Conservation (phyloP, 2,113 vertebrate genomes). For the Oostethus manadensis region DNA sequence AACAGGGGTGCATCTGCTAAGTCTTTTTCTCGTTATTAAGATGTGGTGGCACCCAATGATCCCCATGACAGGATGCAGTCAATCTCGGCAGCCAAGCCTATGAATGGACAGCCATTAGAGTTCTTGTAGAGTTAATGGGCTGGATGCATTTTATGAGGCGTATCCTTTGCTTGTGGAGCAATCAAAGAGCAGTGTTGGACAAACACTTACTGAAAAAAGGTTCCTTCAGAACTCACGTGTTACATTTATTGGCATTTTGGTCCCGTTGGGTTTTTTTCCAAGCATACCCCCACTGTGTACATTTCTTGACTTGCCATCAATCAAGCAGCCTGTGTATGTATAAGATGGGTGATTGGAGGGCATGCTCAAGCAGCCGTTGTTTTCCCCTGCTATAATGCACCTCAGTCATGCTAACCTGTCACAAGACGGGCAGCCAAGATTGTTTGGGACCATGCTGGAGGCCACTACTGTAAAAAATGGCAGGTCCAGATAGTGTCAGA, state of each 20-base stretch:
- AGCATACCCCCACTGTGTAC: not conserved
- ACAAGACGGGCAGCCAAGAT: constrained; percentile 13
- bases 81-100: constrained; percentile 25
- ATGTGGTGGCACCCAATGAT: constrained; percentile 21
- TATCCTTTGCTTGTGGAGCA: constrained; percentile 18
- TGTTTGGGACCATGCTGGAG: constrained; percentile 3
- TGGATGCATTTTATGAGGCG: constrained; percentile 53
- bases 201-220: not conserved
- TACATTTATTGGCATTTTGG: not conserved
- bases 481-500: constrained; percentile 4
- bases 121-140: constrained; percentile 43
- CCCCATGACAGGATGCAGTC: constrained; percentile 20
- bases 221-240: not conserved
- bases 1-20: no score
- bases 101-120: constrained; percentile 43
- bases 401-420: constrained; percentile 45
- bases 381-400: constrained; percentile 30
- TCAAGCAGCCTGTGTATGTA: constrained; percentile 36
- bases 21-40: constrained; percentile 13
- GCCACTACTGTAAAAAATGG: constrained; percentile 4
- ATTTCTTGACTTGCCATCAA: constrained; percentile 31
- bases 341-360: constrained; percentile 42
- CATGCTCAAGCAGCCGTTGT: constrained; percentile 26
- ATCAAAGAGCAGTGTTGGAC: constrained; percentile 30
- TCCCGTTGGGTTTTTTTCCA: not conserved